phyloP scores from a whole-genome alignment of 1,140 invertebrate genomes.

The Telenomus remus region DNA sequence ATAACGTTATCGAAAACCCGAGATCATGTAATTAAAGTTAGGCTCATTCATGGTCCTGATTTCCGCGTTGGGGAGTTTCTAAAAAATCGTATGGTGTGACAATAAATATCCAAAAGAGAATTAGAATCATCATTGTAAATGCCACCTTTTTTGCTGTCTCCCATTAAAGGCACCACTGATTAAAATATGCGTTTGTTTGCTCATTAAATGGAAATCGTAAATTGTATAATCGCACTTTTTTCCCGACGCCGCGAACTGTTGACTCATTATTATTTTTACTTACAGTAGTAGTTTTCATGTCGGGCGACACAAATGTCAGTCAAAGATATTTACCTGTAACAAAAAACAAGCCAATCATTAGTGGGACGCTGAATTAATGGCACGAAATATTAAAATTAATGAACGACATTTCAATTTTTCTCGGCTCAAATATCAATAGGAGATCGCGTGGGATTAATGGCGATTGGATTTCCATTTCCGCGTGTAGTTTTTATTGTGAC shows the following conservation, averaged over 20 bases:
- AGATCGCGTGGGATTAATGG: too few species aligned
- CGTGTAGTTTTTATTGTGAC: slow-evolving; percentile 10
- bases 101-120: slow-evolving; percentile 17
- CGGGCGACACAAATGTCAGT: slow-evolving; percentile 14
- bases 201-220: slow-evolving; percentile 6
- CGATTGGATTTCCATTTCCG: slow-evolving; percentile 19
- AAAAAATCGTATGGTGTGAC: slow-evolving; percentile 19
- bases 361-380: too few species aligned
- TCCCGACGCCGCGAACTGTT: neutral
- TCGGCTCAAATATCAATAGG: too few species aligned
- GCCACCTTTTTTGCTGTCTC: neutral
- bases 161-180: too few species aligned
- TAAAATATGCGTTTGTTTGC: slow-evolving; percentile 1
- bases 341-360: slow-evolving; percentile 27
- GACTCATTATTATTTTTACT: slow-evolving; percentile 41
- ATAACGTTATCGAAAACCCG: slow-evolving; percentile 24
- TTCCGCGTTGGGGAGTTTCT: slow-evolving; percentile 39
- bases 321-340: slow-evolving; percentile 49
- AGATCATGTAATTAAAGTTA: slow-evolving; percentile 33
- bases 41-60: slow-evolving; percentile 34
- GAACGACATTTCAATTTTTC: neutral
- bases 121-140: slow-evolving; percentile 10
- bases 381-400: neutral
- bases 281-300: slow-evolving; percentile 2
- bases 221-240: slow-evolving; percentile 17